A percentile compares a stretch with the other conserved stretches of the same genome.
Conservation (phyloP, 2,797 vertebrate species). For the Austrolebias charrua region DNA sequence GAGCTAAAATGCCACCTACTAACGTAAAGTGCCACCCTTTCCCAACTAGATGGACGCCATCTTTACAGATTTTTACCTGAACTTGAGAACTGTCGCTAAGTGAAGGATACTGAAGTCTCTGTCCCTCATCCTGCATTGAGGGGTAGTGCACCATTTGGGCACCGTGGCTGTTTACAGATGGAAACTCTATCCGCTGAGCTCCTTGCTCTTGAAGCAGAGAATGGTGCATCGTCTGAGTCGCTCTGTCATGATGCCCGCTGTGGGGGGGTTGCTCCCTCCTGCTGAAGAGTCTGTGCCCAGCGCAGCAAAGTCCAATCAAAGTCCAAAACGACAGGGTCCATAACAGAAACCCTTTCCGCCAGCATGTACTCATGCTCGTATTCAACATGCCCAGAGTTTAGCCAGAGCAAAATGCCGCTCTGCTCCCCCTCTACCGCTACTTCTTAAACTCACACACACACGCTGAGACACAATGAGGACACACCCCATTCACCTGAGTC, state of each 20-base stretch:
- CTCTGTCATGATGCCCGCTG: slow-evolving; percentile 55
- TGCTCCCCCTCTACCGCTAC: slow-evolving; percentile 45
- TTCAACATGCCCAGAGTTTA: slow-evolving; percentile 62
- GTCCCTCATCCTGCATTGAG: slow-evolving; percentile 41
- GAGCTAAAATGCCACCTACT: not conserved
- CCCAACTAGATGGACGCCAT: not conserved
- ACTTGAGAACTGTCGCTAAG: slow-evolving; percentile 53
- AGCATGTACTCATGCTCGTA: slow-evolving; percentile 38
- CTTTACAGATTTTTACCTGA: slow-evolving; percentile 66
- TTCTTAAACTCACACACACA: slow-evolving; percentile 74
- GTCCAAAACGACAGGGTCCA: slow-evolving; percentile 74
- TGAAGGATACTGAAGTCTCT: slow-evolving; percentile 52
- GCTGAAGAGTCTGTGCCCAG: slow-evolving; percentile 59
- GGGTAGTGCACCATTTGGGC: slow-evolving; percentile 43
- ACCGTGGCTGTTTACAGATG: slow-evolving; percentile 56
- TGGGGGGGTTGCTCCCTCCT: slow-evolving; percentile 59
- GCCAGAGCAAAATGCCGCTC: slow-evolving; percentile 58
- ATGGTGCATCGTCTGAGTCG: slow-evolving; percentile 47
- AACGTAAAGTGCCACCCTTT: not conserved
- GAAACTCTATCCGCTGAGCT: slow-evolving; percentile 61
- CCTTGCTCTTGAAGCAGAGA: slow-evolving; percentile 43
- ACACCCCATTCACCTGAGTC: slow-evolving; percentile 82
- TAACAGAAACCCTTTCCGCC: slow-evolving; percentile 40
- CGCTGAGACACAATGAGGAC: slow-evolving; percentile 40
- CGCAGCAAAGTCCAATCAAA: slow-evolving; percentile 76